Evolutionary conservation across 2,888 invertebrate genomes (phyloP).

Genomic region (Gisinianus flammeolus): DNA sequence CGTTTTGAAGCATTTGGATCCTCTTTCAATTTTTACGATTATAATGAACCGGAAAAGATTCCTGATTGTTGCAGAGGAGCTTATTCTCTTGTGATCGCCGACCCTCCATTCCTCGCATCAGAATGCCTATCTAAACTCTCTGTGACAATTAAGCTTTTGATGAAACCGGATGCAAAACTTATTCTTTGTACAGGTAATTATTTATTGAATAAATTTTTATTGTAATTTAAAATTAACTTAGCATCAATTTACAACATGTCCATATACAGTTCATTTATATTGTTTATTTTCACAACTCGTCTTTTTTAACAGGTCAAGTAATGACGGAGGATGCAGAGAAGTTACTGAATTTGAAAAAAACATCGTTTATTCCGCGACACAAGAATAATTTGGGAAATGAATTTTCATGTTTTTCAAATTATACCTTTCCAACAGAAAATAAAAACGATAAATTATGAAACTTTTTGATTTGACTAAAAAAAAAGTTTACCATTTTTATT

Average conservation of each 20-base stretch:
- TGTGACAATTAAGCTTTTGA: constrained; percentile 75
- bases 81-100: constrained; percentile 86
- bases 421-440: constrained; percentile 66
- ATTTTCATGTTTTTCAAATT: constrained; percentile 90
- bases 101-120: constrained; percentile 93
- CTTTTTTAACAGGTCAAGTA: constrained; percentile 75
- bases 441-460: too few relatives aligned
- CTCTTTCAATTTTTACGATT: constrained; percentile 87
- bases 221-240: constrained; percentile 17
- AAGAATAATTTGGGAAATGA: constrained; percentile 90
- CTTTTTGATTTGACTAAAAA: too few relatives aligned
- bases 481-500: too few relatives aligned
- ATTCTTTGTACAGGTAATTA: constrained; percentile 82
- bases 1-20: constrained; percentile 79
- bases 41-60: constrained; percentile 76
- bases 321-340: constrained; percentile 75
- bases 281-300: constrained; percentile 58
- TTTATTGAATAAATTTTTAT: constrained; percentile 36
- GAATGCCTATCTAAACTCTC: constrained; percentile 88
- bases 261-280: neutral
- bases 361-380: constrained; percentile 79
- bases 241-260: constrained; percentile 10
- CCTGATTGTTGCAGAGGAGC: constrained; percentile 67
- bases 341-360: constrained; percentile 71
- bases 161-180: constrained; percentile 71